Conservation (phyloP, 1,140 invertebrate species). For the Ceratosolen solmsi region DNA sequence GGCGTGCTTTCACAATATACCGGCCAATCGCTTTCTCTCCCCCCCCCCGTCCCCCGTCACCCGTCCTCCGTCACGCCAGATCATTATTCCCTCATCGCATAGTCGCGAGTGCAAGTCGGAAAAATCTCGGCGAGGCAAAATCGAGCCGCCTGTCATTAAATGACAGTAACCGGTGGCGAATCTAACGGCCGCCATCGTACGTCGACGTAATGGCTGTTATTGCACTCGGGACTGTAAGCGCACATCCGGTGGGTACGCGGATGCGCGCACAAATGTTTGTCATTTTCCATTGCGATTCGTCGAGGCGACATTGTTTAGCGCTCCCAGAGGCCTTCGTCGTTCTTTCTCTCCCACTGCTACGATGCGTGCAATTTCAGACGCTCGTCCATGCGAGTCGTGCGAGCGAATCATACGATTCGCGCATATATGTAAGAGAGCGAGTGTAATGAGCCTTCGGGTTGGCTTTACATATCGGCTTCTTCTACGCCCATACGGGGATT, state of each 20-base stretch:
- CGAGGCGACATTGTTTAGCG: conserved; percentile 40
- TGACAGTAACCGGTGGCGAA: conserved; percentile 18
- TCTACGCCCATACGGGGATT: not conserved
- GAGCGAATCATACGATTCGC: conserved; percentile 11
- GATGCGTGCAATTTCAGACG: not conserved
- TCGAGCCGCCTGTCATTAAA: conserved; percentile 35
- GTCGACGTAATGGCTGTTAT: conserved; percentile 44
- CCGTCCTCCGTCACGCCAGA: no score
- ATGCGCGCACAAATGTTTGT: conserved; percentile 42
- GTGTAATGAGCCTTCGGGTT: conserved; percentile 1
- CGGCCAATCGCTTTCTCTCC: not conserved
- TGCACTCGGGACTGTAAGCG: conserved; percentile 1
- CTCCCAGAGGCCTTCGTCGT: not conserved
- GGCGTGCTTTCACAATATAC: not conserved
- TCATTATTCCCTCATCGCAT: no score
- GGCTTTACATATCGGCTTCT: not conserved
- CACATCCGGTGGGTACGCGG: conserved; percentile 40
- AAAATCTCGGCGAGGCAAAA: not conserved
- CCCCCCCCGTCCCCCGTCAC: not conserved
- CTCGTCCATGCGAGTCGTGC: not conserved
- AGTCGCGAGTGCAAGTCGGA: no score
- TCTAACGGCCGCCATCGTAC: conserved; percentile 41
- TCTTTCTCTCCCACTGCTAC: not conserved
- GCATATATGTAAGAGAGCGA: not conserved
- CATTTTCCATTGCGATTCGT: conserved; percentile 29